A percentile compares a stretch with the other conserved stretches of the same genome.
phyloP scores from a whole-genome alignment of 1,140 invertebrate genomes.

The Lutraria rhynchaena region DNA sequence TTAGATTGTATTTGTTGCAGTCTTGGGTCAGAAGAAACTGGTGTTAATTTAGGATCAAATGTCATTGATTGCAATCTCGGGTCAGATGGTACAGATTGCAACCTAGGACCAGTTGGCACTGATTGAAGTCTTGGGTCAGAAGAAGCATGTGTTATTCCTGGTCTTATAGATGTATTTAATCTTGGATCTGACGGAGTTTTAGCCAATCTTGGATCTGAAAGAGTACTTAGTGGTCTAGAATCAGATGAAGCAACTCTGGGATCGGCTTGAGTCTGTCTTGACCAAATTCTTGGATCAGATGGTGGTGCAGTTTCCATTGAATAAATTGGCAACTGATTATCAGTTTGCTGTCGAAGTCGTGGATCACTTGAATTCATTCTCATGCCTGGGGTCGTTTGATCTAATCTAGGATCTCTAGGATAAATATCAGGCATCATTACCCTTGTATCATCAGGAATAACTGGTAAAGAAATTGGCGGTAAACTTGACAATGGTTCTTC shows the following conservation, averaged over 20 bases:
- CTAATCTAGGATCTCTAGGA: background rate
- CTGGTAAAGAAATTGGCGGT: slow-evolving; percentile 18
- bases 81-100: background rate
- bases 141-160: no score
- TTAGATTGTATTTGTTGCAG: background rate
- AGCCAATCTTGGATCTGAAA: background rate
- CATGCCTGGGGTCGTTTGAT: no score
- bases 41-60: no score
- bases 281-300: background rate
- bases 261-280: background rate
- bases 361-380: slow-evolving; percentile 8
- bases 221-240: background rate
- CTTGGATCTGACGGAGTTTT: background rate
- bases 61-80: slow-evolving; percentile 2
- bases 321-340: background rate
- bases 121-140: no score
- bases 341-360: slow-evolving; percentile 1
- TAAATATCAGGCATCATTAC: background rate
- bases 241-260: background rate
- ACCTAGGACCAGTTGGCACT: no score
- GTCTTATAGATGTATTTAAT: background rate
- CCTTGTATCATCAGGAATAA: slow-evolving; percentile 21
- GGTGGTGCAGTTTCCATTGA: background rate
- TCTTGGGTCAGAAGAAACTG: background rate
- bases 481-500: slow-evolving; percentile 33